These are phyloP conservation scores for Bradysia coprophila DNA, from an alignment of 1,140 invertebrate genomes.

Conservation along the genomic window DNA sequence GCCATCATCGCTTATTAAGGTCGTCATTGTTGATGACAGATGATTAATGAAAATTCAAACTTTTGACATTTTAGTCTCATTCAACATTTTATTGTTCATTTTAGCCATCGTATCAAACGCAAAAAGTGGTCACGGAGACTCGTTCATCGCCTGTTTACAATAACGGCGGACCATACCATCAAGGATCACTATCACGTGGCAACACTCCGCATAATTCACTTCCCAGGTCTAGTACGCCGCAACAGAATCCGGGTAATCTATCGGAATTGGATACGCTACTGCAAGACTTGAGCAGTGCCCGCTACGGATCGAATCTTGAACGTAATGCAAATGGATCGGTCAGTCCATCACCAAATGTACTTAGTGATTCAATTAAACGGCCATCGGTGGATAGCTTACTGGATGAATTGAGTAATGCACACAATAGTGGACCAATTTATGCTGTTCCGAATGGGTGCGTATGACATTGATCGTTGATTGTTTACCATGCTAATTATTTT, in stretches of 20 bases:
- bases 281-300: slow-evolving; percentile 75
- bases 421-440: slow-evolving; percentile 21
- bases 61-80: too few relatives aligned
- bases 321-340: slow-evolving; percentile 11
- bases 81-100: too few relatives aligned
- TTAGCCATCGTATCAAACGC: slow-evolving; percentile 42
- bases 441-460: slow-evolving; percentile 57
- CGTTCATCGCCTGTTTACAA: slow-evolving; percentile 12
- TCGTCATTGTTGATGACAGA: too few relatives aligned
- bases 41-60: too few relatives aligned
- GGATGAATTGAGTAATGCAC: slow-evolving; percentile 53
- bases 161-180: slow-evolving; percentile 10
- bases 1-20: too few relatives aligned
- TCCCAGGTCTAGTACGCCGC: slow-evolving; percentile 4
- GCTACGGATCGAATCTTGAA: slow-evolving; percentile 36
- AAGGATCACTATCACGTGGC: slow-evolving; percentile 15
- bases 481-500: too few relatives aligned
- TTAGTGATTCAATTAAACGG: slow-evolving; percentile 21
- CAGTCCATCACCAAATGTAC: background rate
- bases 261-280: slow-evolving; percentile 82
- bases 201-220: background rate
- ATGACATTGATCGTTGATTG: too few relatives aligned
- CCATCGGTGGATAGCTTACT: slow-evolving; percentile 74
- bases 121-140: slow-evolving; percentile 29
- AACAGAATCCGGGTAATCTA: slow-evolving; percentile 34